These are phyloP conservation scores for Drosophila cardini DNA, from an alignment of 1,140 invertebrate species.

Conservation along the genomic window DNA sequence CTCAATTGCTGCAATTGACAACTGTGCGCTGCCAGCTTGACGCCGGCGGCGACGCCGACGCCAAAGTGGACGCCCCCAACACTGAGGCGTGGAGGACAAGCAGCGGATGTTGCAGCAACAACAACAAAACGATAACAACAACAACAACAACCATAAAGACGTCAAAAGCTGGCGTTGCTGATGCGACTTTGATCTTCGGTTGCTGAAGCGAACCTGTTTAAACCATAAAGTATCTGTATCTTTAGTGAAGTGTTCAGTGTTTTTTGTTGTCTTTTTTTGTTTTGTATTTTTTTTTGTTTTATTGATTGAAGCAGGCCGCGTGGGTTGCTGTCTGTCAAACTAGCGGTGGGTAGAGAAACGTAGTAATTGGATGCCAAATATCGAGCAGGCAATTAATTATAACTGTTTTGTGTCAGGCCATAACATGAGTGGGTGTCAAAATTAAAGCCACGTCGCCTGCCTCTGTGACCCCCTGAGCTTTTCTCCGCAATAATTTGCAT, in stretches of 20 bases:
- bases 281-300: slow-evolving; percentile 38
- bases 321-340: slow-evolving; percentile 46
- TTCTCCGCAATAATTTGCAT: slow-evolving; percentile 65
- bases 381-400: slow-evolving; percentile 80
- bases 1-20: slow-evolving; percentile 22
- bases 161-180: slow-evolving; percentile 57
- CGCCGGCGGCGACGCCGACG: slow-evolving; percentile 37
- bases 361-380: slow-evolving; percentile 70
- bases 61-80: slow-evolving; percentile 22
- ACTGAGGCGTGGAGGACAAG: slow-evolving; percentile 13
- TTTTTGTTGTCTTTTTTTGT: slow-evolving; percentile 52
- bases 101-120: slow-evolving; percentile 63
- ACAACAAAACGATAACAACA: slow-evolving; percentile 6
- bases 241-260: slow-evolving; percentile 44
- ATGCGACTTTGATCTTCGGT: slow-evolving; percentile 75
- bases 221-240: slow-evolving; percentile 66
- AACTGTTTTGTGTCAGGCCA: slow-evolving; percentile 64
- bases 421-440: slow-evolving; percentile 67
- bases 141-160: slow-evolving; percentile 33
- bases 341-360: slow-evolving; percentile 13
- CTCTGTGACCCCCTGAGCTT: slow-evolving; percentile 28
- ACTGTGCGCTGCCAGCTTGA: slow-evolving; percentile 46
- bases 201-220: slow-evolving; percentile 65
- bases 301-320: slow-evolving; percentile 55
- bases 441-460: slow-evolving; percentile 1